A percentile compares a stretch with the other conserved stretches of the same genome.
These are phyloP conservation scores for Fabriciana adippe DNA, from an alignment of 2,888 invertebrate genomes.

Conservation along the genomic window DNA sequence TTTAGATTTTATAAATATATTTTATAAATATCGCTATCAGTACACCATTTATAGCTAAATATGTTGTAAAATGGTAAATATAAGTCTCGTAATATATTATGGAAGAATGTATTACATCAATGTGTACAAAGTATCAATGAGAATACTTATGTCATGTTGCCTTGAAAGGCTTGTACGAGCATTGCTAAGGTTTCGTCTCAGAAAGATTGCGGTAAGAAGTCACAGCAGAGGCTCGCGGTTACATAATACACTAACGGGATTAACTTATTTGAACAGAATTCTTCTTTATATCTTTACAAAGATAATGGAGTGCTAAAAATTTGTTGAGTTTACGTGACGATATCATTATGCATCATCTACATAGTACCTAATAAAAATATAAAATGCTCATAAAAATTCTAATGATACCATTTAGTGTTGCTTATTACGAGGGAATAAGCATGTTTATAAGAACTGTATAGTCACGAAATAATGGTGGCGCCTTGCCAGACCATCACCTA, in stretches of 20 bases:
- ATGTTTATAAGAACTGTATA: slow-evolving; percentile 11
- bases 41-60: slow-evolving; percentile 1
- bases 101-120: slow-evolving; percentile 9
- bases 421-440: background rate
- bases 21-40: slow-evolving; percentile 4
- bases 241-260: slow-evolving; percentile 17
- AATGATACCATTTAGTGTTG: background rate
- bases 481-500: slow-evolving; percentile 21
- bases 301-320: background rate
- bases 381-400: background rate
- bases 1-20: slow-evolving; percentile 1
- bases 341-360: background rate
- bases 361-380: background rate
- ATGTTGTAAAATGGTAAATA: background rate
- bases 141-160: slow-evolving; percentile 12
- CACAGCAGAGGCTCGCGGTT: slow-evolving; percentile 7
- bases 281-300: slow-evolving; percentile 1
- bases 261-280: slow-evolving; percentile 10
- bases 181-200: slow-evolving; percentile 23
- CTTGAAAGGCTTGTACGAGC: slow-evolving; percentile 17
- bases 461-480: slow-evolving; percentile 18
- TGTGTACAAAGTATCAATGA: background rate
- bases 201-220: slow-evolving; percentile 7
- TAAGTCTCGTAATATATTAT: background rate
- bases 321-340: background rate